Conservation (phyloP, 2,888 invertebrate genomes). For the Agrotis exclamationis region DNA sequence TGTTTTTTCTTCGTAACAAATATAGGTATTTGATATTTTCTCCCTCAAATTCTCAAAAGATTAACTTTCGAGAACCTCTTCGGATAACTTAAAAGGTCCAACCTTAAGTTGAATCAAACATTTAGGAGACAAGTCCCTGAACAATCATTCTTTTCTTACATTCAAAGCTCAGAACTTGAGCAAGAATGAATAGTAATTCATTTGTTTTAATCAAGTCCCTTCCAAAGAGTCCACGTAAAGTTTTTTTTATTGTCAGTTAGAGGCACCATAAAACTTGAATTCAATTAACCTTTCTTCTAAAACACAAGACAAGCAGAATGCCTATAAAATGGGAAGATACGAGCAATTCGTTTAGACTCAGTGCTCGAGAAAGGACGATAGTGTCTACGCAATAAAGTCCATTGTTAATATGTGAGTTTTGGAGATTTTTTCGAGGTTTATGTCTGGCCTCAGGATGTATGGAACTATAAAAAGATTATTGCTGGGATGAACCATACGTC, state of each 20-base stretch:
- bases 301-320: constrained; percentile 63
- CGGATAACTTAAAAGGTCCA: constrained; percentile 25
- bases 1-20: neutral
- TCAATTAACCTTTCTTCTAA: constrained; percentile 72
- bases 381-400: constrained; percentile 58
- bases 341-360: constrained; percentile 68
- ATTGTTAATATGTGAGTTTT: constrained; percentile 54
- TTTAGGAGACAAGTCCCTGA: constrained; percentile 36
- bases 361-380: constrained; percentile 64
- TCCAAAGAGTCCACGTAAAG: constrained; percentile 52
- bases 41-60: constrained; percentile 1
- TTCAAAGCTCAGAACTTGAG: constrained; percentile 48
- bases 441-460: constrained; percentile 51
- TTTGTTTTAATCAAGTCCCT: constrained; percentile 62
- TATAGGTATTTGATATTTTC: neutral
- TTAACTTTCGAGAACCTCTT: constrained; percentile 15
- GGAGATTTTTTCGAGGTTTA: constrained; percentile 62
- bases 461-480: constrained; percentile 64
- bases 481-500: constrained; percentile 44
- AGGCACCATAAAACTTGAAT: constrained; percentile 72
- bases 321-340: constrained; percentile 71
- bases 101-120: constrained; percentile 42
- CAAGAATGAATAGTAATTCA: constrained; percentile 58
- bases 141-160: constrained; percentile 54
- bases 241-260: constrained; percentile 67